Conservation (phyloP, 1,140 invertebrate genomes). For the Carposina sasakii region DNA sequence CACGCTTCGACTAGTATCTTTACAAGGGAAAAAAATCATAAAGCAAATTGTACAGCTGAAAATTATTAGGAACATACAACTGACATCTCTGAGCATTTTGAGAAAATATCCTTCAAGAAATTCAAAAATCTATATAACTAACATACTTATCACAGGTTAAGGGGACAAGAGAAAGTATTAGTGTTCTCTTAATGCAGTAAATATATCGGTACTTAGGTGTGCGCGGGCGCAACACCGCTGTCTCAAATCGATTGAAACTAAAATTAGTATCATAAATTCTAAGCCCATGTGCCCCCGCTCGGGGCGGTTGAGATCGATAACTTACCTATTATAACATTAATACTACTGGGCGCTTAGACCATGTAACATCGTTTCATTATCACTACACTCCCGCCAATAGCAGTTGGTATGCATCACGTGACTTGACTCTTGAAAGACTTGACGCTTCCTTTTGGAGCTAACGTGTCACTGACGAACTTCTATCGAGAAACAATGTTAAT, state of each 20-base stretch:
- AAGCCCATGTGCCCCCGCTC: constrained; percentile 47
- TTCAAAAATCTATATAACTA: constrained; percentile 60
- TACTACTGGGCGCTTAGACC: no score
- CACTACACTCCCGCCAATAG: no score
- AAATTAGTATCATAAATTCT: constrained; percentile 54
- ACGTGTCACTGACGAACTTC: no score
- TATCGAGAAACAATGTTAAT: no score
- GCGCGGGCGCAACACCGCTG: constrained; percentile 22
- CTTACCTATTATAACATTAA: constrained; percentile 56
- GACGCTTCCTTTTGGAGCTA: no score
- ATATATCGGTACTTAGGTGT: constrained; percentile 58
- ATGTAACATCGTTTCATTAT: no score
- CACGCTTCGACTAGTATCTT: constrained; percentile 52
- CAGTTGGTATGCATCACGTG: no score
- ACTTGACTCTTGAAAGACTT: no score
- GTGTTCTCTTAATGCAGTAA: constrained; percentile 58
- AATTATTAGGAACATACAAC: constrained; percentile 61
- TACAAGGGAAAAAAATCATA: constrained; percentile 39
- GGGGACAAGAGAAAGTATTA: constrained; percentile 70
- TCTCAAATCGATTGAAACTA: constrained; percentile 38
- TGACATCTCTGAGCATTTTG: constrained; percentile 62
- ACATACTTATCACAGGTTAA: constrained; percentile 72
- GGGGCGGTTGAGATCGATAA: constrained; percentile 65
- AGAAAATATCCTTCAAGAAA: constrained; percentile 58
- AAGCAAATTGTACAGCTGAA: constrained; percentile 61